Evolutionary conservation across 1,140 invertebrate species (phyloP), one percentile per base, ranked within the genome.

Genomic region (Eulimnadia texana): DNA sequence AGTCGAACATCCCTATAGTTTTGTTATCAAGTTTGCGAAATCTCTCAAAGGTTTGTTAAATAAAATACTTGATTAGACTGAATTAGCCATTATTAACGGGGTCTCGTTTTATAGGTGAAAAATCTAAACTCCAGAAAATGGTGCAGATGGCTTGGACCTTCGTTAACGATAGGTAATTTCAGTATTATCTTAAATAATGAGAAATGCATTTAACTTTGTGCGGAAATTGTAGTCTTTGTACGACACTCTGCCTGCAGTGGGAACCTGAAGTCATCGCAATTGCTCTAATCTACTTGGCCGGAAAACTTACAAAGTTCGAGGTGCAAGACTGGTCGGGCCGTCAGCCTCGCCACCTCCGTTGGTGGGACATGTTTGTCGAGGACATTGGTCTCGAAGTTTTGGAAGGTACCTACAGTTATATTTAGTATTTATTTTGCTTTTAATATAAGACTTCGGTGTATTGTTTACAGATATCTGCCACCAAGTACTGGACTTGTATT

Each of bases 81-180:
- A n/a, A 22, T 22, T 33, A 64, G 28, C 16, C 47, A 6, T 33
- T 63, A 51, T 16, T 64, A 54, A 50, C 54, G 69, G n/a, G n/a
- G n/a, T n/a, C n/a, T n/a, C n/a, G n/a, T 71, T 57, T 71, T 65
- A 13, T 67, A 82, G 83, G 91, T 56, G 92, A 96, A 68, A 93
- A 95, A 73, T 79, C 79, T 23, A 93, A 96, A 74, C 73, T 96
- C 57, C 86, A 95, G 69, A 94, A 94, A 74, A 91, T 98, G 85
- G 91, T 99, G 3, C 94, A 98, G 76, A 98, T 96, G 91, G 93
- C 95, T 1, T 99, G 96, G 96, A 98, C 93, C 23, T 99, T 99
- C 76, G 93, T 98, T 0, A 99, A 99, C 77, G 97, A 99, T 71
- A 93, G 88, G 87, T 89, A 73, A n/a, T 68, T 58, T 51, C 51